Evolutionary conservation across 2,888 invertebrate species (phyloP).

Genomic region (Arenicola marina): DNA sequence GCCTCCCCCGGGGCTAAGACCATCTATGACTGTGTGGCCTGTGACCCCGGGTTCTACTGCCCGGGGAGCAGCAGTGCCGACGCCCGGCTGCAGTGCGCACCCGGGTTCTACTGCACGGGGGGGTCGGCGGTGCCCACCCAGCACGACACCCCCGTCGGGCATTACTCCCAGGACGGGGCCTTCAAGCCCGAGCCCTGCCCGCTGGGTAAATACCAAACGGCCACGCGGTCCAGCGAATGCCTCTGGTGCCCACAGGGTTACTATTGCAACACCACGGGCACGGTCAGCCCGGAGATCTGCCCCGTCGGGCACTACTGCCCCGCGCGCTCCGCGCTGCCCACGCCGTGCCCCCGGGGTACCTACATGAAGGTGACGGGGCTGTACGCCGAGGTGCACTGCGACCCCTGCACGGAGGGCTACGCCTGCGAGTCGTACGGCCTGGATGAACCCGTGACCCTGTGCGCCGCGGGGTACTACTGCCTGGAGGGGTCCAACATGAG

Average conservation of each 20-base stretch:
- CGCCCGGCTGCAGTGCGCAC: slow-evolving; percentile 38
- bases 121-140: slow-evolving; percentile 52
- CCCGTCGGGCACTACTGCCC: slow-evolving; percentile 55
- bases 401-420: slow-evolving; percentile 40
- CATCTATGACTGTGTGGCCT: slow-evolving; percentile 52
- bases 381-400: slow-evolving; percentile 45
- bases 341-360: slow-evolving; percentile 52
- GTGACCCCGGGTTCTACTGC: slow-evolving; percentile 56
- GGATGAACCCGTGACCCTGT: slow-evolving; percentile 38
- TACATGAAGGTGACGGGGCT: slow-evolving; percentile 42
- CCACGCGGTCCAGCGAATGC: slow-evolving; percentile 41
- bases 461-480: slow-evolving; percentile 54
- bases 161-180: slow-evolving; percentile 51
- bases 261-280: slow-evolving; percentile 44
- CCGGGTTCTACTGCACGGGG: slow-evolving; percentile 57
- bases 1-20: slow-evolving; percentile 53
- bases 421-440: slow-evolving; percentile 53
- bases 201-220: slow-evolving; percentile 46
- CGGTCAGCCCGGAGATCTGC: slow-evolving; percentile 44
- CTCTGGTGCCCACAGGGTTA: slow-evolving; percentile 53
- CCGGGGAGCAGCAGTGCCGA: slow-evolving; percentile 44
- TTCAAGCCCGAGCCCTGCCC: slow-evolving; percentile 56
- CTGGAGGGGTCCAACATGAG: slow-evolving; percentile 23
- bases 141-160: slow-evolving; percentile 45
- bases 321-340: slow-evolving; percentile 44